A percentile compares a stretch with the other conserved stretches of the same genome.
Evolutionary conservation across 2,888 invertebrate genomes (phyloP).

Genomic region (Hirtodrosophila histrioides): DNA sequence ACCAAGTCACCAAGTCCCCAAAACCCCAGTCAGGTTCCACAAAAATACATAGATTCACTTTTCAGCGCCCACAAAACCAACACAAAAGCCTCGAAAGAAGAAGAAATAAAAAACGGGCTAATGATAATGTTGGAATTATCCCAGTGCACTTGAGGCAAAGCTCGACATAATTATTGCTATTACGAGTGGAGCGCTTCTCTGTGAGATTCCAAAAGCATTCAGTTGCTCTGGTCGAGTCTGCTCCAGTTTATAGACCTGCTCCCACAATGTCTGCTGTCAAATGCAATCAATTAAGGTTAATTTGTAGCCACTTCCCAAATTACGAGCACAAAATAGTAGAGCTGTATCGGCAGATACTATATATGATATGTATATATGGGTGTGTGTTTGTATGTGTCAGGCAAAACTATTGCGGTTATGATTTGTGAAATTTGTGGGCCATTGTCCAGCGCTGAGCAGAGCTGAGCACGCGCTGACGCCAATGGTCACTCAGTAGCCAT

Average conservation of each 20-base stretch:
- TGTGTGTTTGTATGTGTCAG: slow-evolving; percentile 46
- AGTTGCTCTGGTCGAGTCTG: slow-evolving; percentile 23
- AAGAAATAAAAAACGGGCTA: slow-evolving; percentile 60
- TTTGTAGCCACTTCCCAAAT: slow-evolving; percentile 77
- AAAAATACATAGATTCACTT: slow-evolving; percentile 63
- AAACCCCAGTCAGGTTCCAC: background rate
- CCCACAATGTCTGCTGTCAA: slow-evolving; percentile 72
- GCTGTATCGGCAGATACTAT: background rate
- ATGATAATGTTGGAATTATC: slow-evolving; percentile 69
- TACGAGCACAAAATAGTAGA: slow-evolving; percentile 54
- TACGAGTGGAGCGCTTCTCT: slow-evolving; percentile 35
- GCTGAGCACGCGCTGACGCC: slow-evolving; percentile 46
- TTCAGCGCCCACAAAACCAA: slow-evolving; percentile 31
- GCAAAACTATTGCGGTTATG: slow-evolving; percentile 65
- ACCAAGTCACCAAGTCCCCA: background rate
- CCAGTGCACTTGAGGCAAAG: slow-evolving; percentile 40
- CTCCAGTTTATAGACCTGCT: slow-evolving; percentile 57
- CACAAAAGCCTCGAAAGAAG: slow-evolving; percentile 6
- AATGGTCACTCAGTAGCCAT: slow-evolving; percentile 48
- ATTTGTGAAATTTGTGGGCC: slow-evolving; percentile 63
- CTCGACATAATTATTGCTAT: slow-evolving; percentile 64
- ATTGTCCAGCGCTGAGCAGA: slow-evolving; percentile 50
- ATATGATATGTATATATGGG: no score
- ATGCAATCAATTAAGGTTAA: slow-evolving; percentile 80
- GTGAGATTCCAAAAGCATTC: slow-evolving; percentile 8